A percentile compares a stretch with the other conserved stretches of the same genome.
Conservation (phyloP, 2,113 vertebrate genomes). For the Laterallus jamaicensis region DNA sequence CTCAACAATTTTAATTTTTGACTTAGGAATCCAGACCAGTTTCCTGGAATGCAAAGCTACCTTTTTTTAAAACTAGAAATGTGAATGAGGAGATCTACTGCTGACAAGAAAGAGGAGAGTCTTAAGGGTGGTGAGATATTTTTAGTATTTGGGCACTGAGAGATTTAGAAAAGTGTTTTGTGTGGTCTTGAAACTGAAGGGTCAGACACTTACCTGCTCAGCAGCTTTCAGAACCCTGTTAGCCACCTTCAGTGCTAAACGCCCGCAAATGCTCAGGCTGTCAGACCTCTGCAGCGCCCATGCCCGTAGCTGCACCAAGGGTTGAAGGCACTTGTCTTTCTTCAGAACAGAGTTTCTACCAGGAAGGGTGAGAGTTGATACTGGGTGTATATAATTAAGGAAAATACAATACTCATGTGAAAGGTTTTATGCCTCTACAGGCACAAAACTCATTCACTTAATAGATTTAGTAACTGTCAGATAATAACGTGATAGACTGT, state of each 20-base stretch:
- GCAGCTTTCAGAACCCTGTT: background rate
- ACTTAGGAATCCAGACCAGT: background rate
- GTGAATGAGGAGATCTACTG: background rate
- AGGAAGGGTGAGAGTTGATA: background rate
- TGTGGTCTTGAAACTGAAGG: background rate
- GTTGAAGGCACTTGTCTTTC: background rate
- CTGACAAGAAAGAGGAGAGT: background rate
- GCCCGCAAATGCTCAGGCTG: background rate
- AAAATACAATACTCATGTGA: background rate
- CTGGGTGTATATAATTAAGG: background rate
- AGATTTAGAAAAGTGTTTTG: background rate
- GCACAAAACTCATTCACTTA: background rate
- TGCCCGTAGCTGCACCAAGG: background rate
- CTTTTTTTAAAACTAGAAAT: background rate
- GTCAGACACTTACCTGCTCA: background rate
- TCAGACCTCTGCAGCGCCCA: background rate
- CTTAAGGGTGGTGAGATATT: background rate
- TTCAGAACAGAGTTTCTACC: background rate
- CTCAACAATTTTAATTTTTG: background rate
- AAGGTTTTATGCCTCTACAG: background rate
- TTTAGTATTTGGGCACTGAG: background rate
- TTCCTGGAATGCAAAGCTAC: background rate
- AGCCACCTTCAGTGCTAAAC: background rate
- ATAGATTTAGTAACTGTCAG: background rate
- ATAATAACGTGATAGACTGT: background rate